Evolutionary conservation across 1,140 invertebrate genomes (phyloP), one percentile per base, ranked within the genome.

Genomic region (Pseudomyrmex sp.): DNA sequence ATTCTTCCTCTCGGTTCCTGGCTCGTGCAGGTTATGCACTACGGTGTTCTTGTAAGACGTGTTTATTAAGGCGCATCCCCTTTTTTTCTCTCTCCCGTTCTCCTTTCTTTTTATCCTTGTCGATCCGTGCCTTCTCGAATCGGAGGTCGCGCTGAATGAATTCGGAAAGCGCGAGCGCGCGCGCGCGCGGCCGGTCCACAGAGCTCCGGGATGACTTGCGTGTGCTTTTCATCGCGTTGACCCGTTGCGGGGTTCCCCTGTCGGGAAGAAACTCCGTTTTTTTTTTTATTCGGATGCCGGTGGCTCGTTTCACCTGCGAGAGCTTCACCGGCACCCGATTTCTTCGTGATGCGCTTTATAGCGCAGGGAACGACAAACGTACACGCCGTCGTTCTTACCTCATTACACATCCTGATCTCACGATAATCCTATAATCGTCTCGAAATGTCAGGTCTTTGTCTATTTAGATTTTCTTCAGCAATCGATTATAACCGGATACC

Each of bases 21-120:
- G 92, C 92, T 93, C 91, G 92, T 92, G 92, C 92, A 84, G 80
- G 70, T 92, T 90, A 90, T 90, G 85, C 79, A 91, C 89, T 91
- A 54, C 59, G 26, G 72, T 68, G 35, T 84, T 82, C 85, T 91
- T 82, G 91, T 90, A 86, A 91, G 89, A 93, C 89, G 90, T 93
- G 92, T 93, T 93, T 93, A 93, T 93, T 91, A 92, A 92, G 85
- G 79, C 83, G 54, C 59, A 20, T 83, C 65, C 72, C 65, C 82
- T 88, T 87, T 85, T 87, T 79, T 62, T 54, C 61, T 73, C 12
- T 35, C 12, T 35, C 20, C 26, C n/a, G 13, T 48, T 59, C 66
- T 54, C 46, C 52, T 65, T 50, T 48, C 20, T 62, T 61, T 76
- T 18, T 68, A 63, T 79, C 23, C 35, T 23, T 52, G 7, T 18